A percentile compares a stretch with the other conserved stretches of the same genome.
These are phyloP conservation scores for Corythornis leucogaster DNA, from an alignment of 2,797 vertebrate species.

Conservation along the genomic window DNA sequence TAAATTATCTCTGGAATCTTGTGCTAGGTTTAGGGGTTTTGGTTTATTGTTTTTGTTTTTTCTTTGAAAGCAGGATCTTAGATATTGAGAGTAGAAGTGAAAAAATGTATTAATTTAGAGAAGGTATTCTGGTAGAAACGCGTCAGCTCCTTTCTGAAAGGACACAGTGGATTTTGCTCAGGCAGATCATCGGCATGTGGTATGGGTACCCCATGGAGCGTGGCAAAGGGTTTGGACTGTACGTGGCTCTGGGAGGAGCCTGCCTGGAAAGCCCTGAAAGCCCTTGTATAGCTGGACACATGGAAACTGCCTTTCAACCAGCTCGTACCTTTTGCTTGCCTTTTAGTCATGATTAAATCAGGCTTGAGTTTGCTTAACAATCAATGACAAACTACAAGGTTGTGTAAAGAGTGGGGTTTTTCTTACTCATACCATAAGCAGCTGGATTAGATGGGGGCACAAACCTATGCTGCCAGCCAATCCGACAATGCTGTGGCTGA, in stretches of 20 bases:
- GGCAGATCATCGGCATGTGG: fast-evolving
- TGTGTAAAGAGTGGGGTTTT: not conserved
- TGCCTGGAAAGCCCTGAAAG: not conserved
- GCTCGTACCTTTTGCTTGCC: not conserved
- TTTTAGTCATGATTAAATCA: not conserved
- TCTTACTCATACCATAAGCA: not conserved
- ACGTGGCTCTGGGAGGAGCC: not conserved
- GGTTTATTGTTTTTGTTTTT: no score
- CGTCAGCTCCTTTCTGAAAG: not conserved
- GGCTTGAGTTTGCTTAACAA: not conserved
- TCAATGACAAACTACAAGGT: not conserved
- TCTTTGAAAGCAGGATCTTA: not conserved
- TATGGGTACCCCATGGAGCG: not conserved
- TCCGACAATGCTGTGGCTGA: fast-evolving
- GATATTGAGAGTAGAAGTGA: not conserved
- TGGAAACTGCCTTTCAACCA: not conserved
- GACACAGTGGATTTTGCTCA: not conserved
- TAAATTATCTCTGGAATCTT: not conserved
- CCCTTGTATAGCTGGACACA: not conserved
- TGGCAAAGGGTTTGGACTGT: not conserved
- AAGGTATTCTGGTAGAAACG: not conserved
- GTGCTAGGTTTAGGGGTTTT: not conserved
- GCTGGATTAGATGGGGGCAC: not conserved
- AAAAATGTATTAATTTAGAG: not conserved
- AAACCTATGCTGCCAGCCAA: fast-evolving